These are phyloP conservation scores for Sus cebifrons DNA, from an alignment of 2,797 vertebrate species.

Conservation along the genomic window DNA sequence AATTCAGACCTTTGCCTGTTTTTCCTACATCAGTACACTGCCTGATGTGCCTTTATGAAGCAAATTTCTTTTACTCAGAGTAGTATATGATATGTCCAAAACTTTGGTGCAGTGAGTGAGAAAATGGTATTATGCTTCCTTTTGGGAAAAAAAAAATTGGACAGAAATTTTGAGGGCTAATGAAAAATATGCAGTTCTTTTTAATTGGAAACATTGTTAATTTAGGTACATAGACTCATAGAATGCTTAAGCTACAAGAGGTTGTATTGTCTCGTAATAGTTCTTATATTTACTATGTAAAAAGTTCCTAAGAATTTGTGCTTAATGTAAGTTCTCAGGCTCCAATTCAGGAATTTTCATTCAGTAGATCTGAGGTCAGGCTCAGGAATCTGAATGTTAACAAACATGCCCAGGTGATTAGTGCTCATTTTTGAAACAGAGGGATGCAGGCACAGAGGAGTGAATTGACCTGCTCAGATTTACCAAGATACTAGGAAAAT, in stretches of 20 bases:
- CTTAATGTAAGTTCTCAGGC: background rate
- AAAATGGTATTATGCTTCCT: background rate
- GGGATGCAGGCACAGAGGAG: background rate
- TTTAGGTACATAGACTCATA: background rate
- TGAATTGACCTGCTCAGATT: background rate
- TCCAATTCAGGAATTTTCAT: background rate
- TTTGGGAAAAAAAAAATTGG: background rate
- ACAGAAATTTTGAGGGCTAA: background rate
- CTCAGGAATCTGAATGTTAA: slow-evolving; percentile 33
- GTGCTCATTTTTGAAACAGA: background rate
- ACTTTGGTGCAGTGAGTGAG: background rate
- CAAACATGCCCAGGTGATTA: background rate
- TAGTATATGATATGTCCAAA: slow-evolving; percentile 14
- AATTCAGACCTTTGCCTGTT: background rate
- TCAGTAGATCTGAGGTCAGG: background rate
- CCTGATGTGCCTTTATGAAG: slow-evolving; percentile 23
- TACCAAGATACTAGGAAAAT: slow-evolving; percentile 12
- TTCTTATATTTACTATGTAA: background rate
- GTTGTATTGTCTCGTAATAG: background rate
- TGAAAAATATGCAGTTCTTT: slow-evolving; percentile 6
- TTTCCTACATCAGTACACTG: background rate
- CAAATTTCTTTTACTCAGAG: slow-evolving; percentile 32
- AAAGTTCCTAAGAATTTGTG: background rate
- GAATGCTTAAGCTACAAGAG: background rate
- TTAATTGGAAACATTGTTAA: background rate